Percentiles rank a stretch among this genome's conserved stretches.
phyloP scores from a whole-genome alignment of 2,888 invertebrate genomes.

The Lasioglossum vierecki region DNA sequence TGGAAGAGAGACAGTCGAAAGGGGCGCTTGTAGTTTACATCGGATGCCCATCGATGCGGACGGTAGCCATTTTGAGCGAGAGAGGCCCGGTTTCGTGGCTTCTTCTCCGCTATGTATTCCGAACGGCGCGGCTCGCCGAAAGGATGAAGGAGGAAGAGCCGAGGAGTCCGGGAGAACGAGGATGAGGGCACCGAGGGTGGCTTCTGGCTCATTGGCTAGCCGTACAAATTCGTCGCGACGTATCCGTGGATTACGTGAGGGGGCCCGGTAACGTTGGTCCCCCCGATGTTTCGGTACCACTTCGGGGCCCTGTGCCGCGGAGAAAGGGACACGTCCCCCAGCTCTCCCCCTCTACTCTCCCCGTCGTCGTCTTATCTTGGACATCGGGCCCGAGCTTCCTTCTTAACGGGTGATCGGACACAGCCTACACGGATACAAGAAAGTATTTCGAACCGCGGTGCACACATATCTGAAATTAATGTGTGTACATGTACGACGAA shows the following conservation, averaged over 20 bases:
- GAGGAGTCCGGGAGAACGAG: not conserved
- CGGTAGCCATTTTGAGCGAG: conserved; percentile 68
- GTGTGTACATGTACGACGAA: not conserved
- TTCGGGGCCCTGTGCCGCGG: conserved; percentile 56
- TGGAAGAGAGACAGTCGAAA: not conserved
- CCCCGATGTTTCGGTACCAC: conserved; percentile 75
- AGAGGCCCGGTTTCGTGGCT: conserved; percentile 67
- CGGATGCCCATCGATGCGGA: conserved; percentile 64
- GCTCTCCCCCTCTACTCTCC: not conserved
- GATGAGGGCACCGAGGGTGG: conserved; percentile 71
- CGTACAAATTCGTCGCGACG: conserved; percentile 83
- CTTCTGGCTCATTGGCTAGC: conserved; percentile 83
- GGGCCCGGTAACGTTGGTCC: conserved; percentile 63
- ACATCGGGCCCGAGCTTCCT: conserved; percentile 82
- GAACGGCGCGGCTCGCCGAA: not conserved
- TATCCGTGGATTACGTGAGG: conserved; percentile 78
- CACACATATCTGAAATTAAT: not conserved
- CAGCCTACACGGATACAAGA: conserved; percentile 66
- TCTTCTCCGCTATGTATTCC: conserved; percentile 32
- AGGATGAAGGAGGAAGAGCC: conserved; percentile 5
- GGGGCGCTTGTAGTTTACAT: conserved; percentile 46
- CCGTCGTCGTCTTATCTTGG: conserved; percentile 76
- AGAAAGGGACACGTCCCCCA: conserved; percentile 68
- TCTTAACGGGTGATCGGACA: conserved; percentile 83
- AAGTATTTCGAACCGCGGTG: not conserved